phyloP scores from a whole-genome alignment of 2,888 invertebrate species.

The Zhengitettix transpicula region DNA sequence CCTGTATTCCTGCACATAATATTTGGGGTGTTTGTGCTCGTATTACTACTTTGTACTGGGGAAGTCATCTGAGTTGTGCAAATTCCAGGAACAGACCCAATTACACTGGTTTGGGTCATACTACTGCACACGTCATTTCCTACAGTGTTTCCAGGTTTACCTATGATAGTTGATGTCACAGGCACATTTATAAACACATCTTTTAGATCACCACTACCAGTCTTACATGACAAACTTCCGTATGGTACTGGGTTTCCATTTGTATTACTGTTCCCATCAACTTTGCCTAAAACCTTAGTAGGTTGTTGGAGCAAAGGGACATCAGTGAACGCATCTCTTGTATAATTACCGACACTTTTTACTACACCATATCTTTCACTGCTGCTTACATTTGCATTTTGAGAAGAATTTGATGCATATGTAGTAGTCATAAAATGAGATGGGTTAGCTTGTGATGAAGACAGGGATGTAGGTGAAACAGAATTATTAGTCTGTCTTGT shows the following conservation, averaged over 20 bases:
- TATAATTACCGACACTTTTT: background rate
- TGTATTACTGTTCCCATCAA: background rate
- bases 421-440: background rate
- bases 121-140: too few relatives aligned
- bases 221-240: background rate
- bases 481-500: slow-evolving; percentile 1
- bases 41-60: too few relatives aligned
- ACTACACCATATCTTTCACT: background rate
- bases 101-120: too few relatives aligned
- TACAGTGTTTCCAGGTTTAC: too few relatives aligned
- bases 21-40: too few relatives aligned
- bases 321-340: background rate
- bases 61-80: too few relatives aligned
- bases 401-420: background rate
- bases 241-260: background rate
- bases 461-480: background rate
- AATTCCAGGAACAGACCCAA: too few relatives aligned
- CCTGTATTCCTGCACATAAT: too few relatives aligned
- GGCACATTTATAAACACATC: background rate
- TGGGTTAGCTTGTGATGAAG: background rate
- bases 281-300: background rate
- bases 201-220: background rate
- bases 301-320: background rate
- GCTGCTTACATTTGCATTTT: background rate
- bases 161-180: background rate